Base-by-base conservation (phyloP, 2,113 vertebrate genomes). In the Fregata magnificens region DNA sequence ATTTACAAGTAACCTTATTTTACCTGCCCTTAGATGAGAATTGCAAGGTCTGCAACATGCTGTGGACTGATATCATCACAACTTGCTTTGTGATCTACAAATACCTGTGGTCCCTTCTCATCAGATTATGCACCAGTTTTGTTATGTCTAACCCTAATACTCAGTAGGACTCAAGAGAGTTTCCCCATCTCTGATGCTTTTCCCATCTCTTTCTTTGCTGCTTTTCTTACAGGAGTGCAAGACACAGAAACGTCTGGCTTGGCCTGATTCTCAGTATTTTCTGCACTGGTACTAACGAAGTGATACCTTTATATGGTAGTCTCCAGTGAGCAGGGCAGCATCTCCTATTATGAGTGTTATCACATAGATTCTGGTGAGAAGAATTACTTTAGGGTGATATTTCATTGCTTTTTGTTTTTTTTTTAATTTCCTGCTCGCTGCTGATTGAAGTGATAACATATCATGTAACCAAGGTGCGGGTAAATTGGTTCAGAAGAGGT, bases 1-100 rank as follows among this genome's bases (percentile, higher is more conserved):
- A 11, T 73, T 74, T 49, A 14, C 15, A 62, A 49, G 34, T 53
- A 81, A 58, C 19, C 42, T 93, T 49, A n/a, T 56, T 86, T 88
- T 53, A 62, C 55, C 47, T 70, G 16, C 11, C 53, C n/a, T 73
- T 53, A 50, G 13, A 42, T 88, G 34, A 73, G 28, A 83, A 47
- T 10, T 86, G 31, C 40, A n/a, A 69, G 21, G 31, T 88, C 44
- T 70, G 9, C 1, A 9, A 52, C 9, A 15, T 0, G 0, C 25
- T 65, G 11, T 61, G 24, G 22, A 25, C 45, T 70, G 13, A 12
- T 72, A 36, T 7, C 6, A 56, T 34, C 55, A 31, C 13, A 56
- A 28, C 3, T 44, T 84, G 14, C 14, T 85, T 55, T 86, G 61
- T 90, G n/a, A 72, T 55, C n/a, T 76, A 42, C 29, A 71, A n/a